Conservation (phyloP, 64 coral and sea anemone genomes). For the Montipora efflorescens region DNA sequence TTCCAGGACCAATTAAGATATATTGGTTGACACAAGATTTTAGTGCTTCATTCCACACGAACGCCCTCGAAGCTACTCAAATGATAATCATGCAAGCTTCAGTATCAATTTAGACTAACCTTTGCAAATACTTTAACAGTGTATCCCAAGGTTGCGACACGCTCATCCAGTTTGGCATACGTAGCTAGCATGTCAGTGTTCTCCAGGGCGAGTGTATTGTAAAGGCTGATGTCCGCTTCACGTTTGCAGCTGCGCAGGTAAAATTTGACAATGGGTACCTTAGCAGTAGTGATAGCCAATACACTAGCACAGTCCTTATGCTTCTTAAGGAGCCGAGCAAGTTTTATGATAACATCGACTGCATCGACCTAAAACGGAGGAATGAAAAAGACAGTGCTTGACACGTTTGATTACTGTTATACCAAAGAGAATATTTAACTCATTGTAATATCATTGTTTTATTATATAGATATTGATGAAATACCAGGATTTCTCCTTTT, state of each 20-base stretch:
- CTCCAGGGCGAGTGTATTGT: constrained; percentile 89
- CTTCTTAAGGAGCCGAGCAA: constrained; percentile 79
- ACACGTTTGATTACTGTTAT: no score
- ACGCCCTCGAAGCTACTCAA: no score
- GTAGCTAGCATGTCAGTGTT: constrained; percentile 86
- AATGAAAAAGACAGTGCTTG: background rate
- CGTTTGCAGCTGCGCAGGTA: constrained; percentile 73
- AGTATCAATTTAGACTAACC: constrained; percentile 45
- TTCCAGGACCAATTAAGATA: no score
- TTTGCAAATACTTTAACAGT: constrained; percentile 98
- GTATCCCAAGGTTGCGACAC: constrained; percentile 82
- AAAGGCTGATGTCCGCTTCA: constrained; percentile 97
- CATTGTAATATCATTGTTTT: no score
- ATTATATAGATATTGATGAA: no score
- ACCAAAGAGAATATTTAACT: no score
- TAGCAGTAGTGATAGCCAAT: constrained; percentile 91
- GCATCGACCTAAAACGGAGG: constrained; percentile 45
- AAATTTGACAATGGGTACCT: constrained; percentile 99
- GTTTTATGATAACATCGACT: constrained; percentile 62
- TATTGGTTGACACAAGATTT: no score
- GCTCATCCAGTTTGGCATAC: constrained; percentile 84
- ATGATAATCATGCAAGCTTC: no score
- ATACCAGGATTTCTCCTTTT: no score
- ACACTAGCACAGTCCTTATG: constrained; percentile 78
- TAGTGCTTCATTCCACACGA: no score